These are phyloP conservation scores for Athalia cordata DNA, from an alignment of 2,888 invertebrate genomes.

Conservation along the genomic window DNA sequence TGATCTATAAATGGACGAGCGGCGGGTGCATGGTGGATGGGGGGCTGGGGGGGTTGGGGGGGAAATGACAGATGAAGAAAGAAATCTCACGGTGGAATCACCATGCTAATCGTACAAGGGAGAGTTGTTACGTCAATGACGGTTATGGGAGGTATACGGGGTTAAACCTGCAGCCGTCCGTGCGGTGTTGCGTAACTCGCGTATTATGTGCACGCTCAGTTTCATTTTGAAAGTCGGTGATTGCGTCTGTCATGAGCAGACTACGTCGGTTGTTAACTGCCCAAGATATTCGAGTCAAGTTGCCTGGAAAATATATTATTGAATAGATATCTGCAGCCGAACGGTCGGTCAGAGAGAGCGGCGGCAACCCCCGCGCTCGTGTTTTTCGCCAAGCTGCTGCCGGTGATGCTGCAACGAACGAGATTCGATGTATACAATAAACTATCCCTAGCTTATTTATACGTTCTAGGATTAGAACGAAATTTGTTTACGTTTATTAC, in stretches of 20 bases:
- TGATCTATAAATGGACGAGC: no score
- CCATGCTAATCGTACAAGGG: no score
- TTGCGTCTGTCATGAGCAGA: conserved; percentile 31
- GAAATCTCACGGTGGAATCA: no score
- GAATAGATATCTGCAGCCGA: neutral
- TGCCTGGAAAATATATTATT: conserved; percentile 32
- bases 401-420: conserved; percentile 23
- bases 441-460: conserved; percentile 2
- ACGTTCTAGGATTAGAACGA: neutral
- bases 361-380: neutral
- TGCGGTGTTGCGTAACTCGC: conserved; percentile 12
- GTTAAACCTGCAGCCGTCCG: neutral
- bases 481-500: no score
- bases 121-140: no score
- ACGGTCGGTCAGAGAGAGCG: neutral
- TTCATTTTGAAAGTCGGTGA: conserved; percentile 24
- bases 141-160: neutral
- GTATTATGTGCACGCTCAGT: conserved; percentile 34
- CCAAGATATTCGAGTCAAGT: conserved; percentile 34
- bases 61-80: no score
- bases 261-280: conserved; percentile 24
- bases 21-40: no score
- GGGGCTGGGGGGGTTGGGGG: no score
- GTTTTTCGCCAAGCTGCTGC: conserved; percentile 4
- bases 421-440: conserved; percentile 18